These are phyloP conservation scores for Dasyornis broadbenti DNA, from an alignment of 2,113 vertebrate species.

Conservation along the genomic window DNA sequence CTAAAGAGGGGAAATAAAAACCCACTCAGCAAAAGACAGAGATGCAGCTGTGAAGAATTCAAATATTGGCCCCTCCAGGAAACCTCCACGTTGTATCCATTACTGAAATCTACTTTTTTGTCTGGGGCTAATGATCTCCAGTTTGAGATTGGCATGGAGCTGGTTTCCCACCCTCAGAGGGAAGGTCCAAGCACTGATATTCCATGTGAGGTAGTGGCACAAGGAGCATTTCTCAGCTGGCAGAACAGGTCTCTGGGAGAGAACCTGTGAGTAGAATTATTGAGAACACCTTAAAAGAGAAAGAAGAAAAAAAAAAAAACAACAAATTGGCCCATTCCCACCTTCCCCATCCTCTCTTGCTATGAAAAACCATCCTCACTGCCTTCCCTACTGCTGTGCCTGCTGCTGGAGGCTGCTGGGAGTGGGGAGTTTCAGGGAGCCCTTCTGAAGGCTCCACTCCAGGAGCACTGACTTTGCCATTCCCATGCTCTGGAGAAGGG, in stretches of 20 bases:
- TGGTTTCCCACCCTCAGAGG: neutral
- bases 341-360: neutral
- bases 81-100: neutral
- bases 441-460: neutral
- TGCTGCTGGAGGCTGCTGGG: neutral
- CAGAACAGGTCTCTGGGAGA: neutral
- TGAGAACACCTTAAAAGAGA: neutral
- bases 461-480: neutral
- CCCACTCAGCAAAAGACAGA: neutral
- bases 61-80: neutral
- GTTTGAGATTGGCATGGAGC: neutral
- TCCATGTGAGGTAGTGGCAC: neutral
- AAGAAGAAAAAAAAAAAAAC: rapidly evolving
- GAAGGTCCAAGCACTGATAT: neutral
- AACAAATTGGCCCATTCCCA: neutral
- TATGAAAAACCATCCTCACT: neutral
- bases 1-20: neutral
- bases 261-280: neutral
- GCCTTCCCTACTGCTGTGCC: neutral
- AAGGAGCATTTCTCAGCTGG: neutral
- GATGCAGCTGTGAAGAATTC: constrained; percentile 26
- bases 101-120: neutral
- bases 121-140: neutral
- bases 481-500: neutral
- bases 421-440: too few relatives aligned